Evolutionary conservation across 2,113 vertebrate genomes (phyloP), one percentile per base, ranked within the genome.

Genomic region (Corythornis vintsioides): DNA sequence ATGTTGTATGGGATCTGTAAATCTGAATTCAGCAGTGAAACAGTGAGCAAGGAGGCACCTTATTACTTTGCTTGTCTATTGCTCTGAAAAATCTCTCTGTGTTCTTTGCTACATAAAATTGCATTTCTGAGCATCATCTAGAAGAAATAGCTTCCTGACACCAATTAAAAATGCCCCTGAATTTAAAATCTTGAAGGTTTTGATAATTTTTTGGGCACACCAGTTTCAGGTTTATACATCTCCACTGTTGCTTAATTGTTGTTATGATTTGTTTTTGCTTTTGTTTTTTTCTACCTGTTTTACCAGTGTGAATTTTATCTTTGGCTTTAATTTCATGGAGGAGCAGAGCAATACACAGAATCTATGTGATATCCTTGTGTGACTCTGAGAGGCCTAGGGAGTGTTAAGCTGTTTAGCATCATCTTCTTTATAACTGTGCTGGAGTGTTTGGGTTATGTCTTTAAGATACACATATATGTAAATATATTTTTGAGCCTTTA

Each of bases 11-110:
- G 5, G 15, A 71, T 5, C 11, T 56, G 11, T 52, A 60, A 78
- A 76, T 79, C 47, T 61, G 59, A 84, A 40, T 65, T 82, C 12
- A 40, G 11, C 45, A 67, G 53, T 9, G 25, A 75, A 76, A 40
- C 2, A 67, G 7, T 26, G 6, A 9, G 43, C 31, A 78, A 61
- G 28, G 2, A 45, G 11, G 2, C 3, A 43, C 1, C 2, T 50
- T 8, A 64, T 48, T 86, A 5, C 8, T 92, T 82, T 70, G 12
- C 61, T 84, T 79, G 55, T 69, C 10, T 88, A 11, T 35, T 77
- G 10, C 8, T 83, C 11, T 47, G 61, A 60, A 74, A 66, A 80
- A 57, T 15, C 31, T 67, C 9, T 71, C 35, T 61, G 8, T 45
- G 15, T 12, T 48, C 29, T 61, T 83, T 64, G 13, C 5, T 57